phyloP scores from a whole-genome alignment of 1,140 invertebrate genomes.

The Dinothrombium tinctorium region DNA sequence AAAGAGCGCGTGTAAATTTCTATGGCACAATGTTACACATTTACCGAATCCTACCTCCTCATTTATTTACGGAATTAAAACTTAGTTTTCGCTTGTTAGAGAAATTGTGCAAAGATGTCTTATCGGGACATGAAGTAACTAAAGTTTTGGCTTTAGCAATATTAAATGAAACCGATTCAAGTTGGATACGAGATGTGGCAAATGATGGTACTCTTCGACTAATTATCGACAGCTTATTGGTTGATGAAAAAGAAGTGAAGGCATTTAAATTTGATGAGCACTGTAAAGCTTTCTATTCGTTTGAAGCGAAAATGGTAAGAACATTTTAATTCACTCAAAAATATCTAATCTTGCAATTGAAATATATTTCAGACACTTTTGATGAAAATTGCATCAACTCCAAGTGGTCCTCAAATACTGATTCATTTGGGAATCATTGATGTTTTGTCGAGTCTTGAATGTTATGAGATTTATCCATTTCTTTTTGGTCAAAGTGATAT shows the following conservation, averaged over 20 bases:
- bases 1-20: slow-evolving; percentile 11
- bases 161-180: slow-evolving; percentile 9
- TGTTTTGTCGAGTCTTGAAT: slow-evolving; percentile 5
- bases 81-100: slow-evolving; percentile 8
- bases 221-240: slow-evolving; percentile 8
- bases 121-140: slow-evolving; percentile 12
- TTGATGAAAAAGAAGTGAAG: slow-evolving; percentile 10
- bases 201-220: slow-evolving; percentile 10
- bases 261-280: slow-evolving; percentile 9
- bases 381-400: slow-evolving; percentile 4
- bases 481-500: slow-evolving; percentile 9
- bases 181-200: slow-evolving; percentile 11
- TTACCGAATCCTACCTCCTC: slow-evolving; percentile 4
- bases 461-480: slow-evolving; percentile 11
- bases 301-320: slow-evolving; percentile 13
- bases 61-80: slow-evolving; percentile 8
- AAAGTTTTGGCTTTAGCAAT: slow-evolving; percentile 12
- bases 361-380: slow-evolving; percentile 7
- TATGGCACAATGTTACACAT: slow-evolving; percentile 9
- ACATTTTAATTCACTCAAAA: background rate
- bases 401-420: background rate
- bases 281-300: slow-evolving; percentile 12
- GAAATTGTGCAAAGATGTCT: slow-evolving; percentile 11
- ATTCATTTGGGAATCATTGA: slow-evolving; percentile 8
- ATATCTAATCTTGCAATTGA: background rate